Percentiles rank a stretch among this genome's conserved stretches.
Evolutionary conservation across 2,888 invertebrate species (phyloP).

Genomic region (Eilema caniola): DNA sequence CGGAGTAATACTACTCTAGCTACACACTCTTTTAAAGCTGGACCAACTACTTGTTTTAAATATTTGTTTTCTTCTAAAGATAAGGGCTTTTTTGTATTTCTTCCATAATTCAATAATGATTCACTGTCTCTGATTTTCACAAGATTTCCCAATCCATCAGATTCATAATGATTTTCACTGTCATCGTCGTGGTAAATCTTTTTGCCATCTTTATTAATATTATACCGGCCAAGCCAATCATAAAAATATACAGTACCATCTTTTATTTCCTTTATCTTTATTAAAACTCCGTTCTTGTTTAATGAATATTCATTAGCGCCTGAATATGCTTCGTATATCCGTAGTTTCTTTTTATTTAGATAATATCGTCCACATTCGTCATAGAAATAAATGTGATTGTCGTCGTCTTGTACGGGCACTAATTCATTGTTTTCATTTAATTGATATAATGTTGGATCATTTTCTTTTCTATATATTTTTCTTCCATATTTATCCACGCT

Average conservation of each 20-base stretch:
- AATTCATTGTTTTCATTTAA: conserved; percentile 51
- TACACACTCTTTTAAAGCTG: conserved; percentile 58
- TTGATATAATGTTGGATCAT: conserved; percentile 51
- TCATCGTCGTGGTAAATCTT: conserved; percentile 50
- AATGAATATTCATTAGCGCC: conserved; percentile 55
- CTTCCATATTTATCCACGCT: conserved; percentile 56
- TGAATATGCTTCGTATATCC: conserved; percentile 52
- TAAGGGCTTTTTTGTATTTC: conserved; percentile 42
- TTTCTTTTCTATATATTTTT: conserved; percentile 51
- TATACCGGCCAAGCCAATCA: conserved; percentile 58
- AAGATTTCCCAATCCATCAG: conserved; percentile 56
- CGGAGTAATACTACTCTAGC: conserved; percentile 60
- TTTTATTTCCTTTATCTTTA: conserved; percentile 50
- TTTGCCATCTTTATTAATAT: conserved; percentile 39
- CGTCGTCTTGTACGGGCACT: conserved; percentile 52
- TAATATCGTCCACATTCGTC: conserved; percentile 62
- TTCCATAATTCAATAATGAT: conserved; percentile 13
- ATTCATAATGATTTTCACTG: conserved; percentile 44
- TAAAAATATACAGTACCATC: conserved; percentile 51
- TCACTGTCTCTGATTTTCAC: conserved; percentile 35
- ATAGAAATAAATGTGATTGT: conserved; percentile 56
- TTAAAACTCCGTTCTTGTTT: conserved; percentile 40
- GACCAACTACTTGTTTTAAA: conserved; percentile 54
- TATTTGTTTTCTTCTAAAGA: conserved; percentile 54
- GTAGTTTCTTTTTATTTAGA: conserved; percentile 34